Conservation (phyloP, 2,113 vertebrate species). For the Dromas ardeola region DNA sequence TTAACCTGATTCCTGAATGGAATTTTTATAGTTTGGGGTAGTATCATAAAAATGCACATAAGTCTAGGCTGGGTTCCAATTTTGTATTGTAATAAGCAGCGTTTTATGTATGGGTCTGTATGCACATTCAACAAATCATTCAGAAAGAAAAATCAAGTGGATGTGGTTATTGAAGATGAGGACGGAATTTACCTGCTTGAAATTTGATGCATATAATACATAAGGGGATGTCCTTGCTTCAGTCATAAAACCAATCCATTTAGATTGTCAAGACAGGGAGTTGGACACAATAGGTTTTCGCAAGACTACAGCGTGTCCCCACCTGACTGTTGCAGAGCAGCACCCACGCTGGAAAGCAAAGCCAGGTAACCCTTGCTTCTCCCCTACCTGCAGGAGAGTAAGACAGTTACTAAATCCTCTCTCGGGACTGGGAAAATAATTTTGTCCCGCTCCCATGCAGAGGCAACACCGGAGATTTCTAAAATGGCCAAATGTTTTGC, state of each 20-base stretch:
- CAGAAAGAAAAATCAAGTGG: conserved; percentile 56
- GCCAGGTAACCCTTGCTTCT: neutral
- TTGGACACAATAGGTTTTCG: neutral
- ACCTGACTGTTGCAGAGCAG: neutral
- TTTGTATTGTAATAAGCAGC: conserved; percentile 51
- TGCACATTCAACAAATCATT: conserved; percentile 54
- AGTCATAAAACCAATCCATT: conserved; percentile 57
- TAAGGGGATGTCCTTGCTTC: conserved; percentile 59
- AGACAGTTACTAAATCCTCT: neutral
- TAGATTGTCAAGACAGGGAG: conserved; percentile 29
- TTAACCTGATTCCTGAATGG: conserved; percentile 56
- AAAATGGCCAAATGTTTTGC: neutral
- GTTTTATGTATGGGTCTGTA: conserved; percentile 55
- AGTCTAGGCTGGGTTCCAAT: conserved; percentile 40
- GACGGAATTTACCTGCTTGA: conserved; percentile 58
- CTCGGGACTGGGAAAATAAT: neutral
- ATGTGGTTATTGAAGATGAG: conserved; percentile 59
- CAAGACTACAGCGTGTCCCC: neutral
- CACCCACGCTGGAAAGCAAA: neutral
- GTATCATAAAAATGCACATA: conserved; percentile 60
- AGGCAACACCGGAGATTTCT: neutral
- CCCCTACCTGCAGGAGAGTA: neutral
- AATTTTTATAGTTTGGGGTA: conserved; percentile 49
- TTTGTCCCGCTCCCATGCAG: neutral
- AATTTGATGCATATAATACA: conserved; percentile 60